Evolutionary conservation across 2,113 vertebrate genomes (phyloP), one percentile per base, ranked within the genome.

Genomic region (Coracopsis vasa): DNA sequence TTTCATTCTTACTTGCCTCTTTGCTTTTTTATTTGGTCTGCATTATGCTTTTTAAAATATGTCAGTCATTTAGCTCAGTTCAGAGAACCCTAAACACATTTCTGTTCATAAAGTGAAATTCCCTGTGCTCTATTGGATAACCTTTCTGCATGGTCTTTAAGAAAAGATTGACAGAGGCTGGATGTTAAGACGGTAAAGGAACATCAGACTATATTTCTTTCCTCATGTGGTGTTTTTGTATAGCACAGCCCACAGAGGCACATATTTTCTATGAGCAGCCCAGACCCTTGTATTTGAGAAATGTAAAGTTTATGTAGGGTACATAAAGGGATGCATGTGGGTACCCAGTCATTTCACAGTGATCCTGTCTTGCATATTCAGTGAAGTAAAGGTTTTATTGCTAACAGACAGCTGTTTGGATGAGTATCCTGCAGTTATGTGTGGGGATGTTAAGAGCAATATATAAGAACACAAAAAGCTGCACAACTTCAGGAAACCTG

Each of bases 1-100:
- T 97, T 96, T 97, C 94, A 64, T 21, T 93, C 65, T 94, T n/a
- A 91, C 56, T 93, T 71, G 16, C 33, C 18, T 65, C 25, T 65
- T 56, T 18, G 2, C 11, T 41, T 51, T 16, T 54, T 62, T 27
- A 51, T 91, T 85, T 39, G 28, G 29, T 24, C 31, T 41, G n/a
- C 3, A 1, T 94, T 78, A 65, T 13, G 78, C 80, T 88, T 82
- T 50, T 78, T 4, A 78, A 89, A 95, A 95, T 91, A 51, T 53
- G 54, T 42, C 61, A 23, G 60, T 87, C 84, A 62, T 92, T 92
- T 92, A 71, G 47, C 78, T 92, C 25, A 14, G 16, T 93, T 96
- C 86, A 62, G 77, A 88, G 94, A 80, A 94, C 33, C 48, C 69
- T 45, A 60, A 83, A 89, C 82, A 67, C 92, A 92, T 58, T 95